Evolutionary conservation across 2,797 vertebrate genomes (phyloP), one percentile per base, ranked within the genome.

Genomic region (Sebastes nivosus): DNA sequence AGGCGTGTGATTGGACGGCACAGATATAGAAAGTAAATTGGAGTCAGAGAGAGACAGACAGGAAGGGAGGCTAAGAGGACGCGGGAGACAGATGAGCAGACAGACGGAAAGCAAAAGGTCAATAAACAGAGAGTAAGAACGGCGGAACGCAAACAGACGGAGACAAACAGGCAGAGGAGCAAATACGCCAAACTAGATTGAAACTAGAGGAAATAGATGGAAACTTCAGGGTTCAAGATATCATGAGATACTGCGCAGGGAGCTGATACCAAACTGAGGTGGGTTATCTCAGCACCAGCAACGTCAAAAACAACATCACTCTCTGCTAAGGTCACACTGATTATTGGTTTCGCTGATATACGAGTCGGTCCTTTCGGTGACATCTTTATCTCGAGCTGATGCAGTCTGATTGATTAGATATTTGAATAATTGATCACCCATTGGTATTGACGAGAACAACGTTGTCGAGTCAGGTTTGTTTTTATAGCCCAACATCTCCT

Each of bases 61-160:
- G 71, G 73, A 60, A 36, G 36, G 75, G 66, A 64, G 64, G 65
- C 81, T 38, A 84, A 82, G 78, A 63, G 84, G 66, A 88, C 85
- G 12, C 13, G 65, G 46, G 63, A 79, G 85, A 88, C 77, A 83
- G 89, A 89, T 66, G 82, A 86, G 83, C 77, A 84, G 84, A 82
- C 64, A 85, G 88, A 85, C 79, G 24, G 69, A 81, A 87, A 90
- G 82, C 75, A 80, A 93, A 65, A 90, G 93, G 87, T 93, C 92
- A 94, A 93, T 83, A 93, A 86, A 93, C 87, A 88, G 74, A 85
- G 77, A 89, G 82, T 78, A 87, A 89, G 87, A 92, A 69, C 72
- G 34, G 80, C 83, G 67, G 85, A 88, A 93, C 38, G 86, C 87
- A 94, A 93, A 94, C 90, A 89, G 76, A 87, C 24, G 50, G 84